A percentile compares a stretch with the other conserved stretches of the same genome.
Evolutionary conservation across 2,113 vertebrate species (phyloP).

Genomic region (Cyanocitta stelleri): DNA sequence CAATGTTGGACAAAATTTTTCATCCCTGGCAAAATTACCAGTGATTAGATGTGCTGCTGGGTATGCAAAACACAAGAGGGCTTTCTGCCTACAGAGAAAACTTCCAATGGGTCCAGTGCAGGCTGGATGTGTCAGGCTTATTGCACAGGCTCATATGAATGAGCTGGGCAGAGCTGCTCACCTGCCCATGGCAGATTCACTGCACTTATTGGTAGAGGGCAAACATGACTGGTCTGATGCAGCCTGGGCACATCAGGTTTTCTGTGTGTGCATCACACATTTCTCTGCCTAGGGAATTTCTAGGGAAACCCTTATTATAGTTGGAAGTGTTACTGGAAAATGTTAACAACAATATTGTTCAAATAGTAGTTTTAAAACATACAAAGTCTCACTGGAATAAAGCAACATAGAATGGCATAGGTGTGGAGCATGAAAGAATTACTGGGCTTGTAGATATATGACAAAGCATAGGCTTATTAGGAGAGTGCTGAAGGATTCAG

Average conservation of each 20-base stretch:
- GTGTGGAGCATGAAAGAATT: neutral
- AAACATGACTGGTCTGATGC: neutral
- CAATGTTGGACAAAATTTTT: neutral
- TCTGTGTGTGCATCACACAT: neutral
- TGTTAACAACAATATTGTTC: neutral
- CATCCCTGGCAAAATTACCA: neutral
- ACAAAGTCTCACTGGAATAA: neutral
- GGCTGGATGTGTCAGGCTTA: neutral
- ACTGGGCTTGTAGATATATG: neutral
- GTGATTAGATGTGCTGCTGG: neutral
- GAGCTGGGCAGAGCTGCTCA: neutral
- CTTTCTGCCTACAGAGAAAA: neutral
- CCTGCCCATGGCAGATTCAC: neutral
- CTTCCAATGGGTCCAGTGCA: neutral
- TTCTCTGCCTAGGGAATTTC: neutral
- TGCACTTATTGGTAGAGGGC: neutral
- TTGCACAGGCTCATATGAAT: neutral
- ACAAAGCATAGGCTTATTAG: neutral
- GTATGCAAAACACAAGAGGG: neutral
- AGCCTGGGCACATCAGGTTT: neutral
- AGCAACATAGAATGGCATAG: neutral
- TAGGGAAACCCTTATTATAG: neutral
- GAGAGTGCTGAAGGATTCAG: neutral
- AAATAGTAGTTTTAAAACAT: neutral
- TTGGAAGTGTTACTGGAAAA: neutral